Evolutionary conservation across 64 coral and sea anemone genomes (phyloP).

Genomic region (Acropora tenuis): DNA sequence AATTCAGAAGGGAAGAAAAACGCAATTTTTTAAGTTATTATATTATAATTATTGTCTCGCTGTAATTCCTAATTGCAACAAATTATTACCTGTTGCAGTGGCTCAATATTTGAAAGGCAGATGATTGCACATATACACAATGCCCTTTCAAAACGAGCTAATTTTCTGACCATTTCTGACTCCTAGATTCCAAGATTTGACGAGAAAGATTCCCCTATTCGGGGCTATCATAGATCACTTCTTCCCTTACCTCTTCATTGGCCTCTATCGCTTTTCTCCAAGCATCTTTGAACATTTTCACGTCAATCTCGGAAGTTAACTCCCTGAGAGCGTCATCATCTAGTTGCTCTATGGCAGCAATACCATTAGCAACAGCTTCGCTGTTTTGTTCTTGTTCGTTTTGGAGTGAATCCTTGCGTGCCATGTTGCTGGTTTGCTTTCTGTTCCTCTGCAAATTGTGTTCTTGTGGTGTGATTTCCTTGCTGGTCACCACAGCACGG

Average conservation of each 20-base stretch:
- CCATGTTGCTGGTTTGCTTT: background rate
- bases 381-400: background rate
- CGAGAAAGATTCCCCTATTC: too few relatives aligned
- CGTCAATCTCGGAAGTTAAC: conserved; percentile 81
- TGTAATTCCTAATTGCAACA: too few relatives aligned
- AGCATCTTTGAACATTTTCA: conserved; percentile 91
- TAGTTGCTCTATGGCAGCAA: conserved; percentile 52
- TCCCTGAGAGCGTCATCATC: conserved; percentile 79
- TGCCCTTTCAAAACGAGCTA: too few relatives aligned
- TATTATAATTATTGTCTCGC: too few relatives aligned
- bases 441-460: conserved; percentile 22
- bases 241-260: conserved; percentile 79
- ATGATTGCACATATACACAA: too few relatives aligned
- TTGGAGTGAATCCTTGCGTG: background rate
- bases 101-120: too few relatives aligned
- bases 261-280: conserved; percentile 83
- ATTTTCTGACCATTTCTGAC: too few relatives aligned
- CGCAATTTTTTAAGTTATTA: too few relatives aligned
- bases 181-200: too few relatives aligned
- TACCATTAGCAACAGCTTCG: conserved; percentile 14
- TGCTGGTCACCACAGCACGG: conserved; percentile 67
- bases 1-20: background rate
- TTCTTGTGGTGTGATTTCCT: conserved; percentile 69
- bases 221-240: too few relatives aligned
- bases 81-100: too few relatives aligned